Conservation (phyloP, 2,113 vertebrate species). For the Mohoua ochrocephala region DNA sequence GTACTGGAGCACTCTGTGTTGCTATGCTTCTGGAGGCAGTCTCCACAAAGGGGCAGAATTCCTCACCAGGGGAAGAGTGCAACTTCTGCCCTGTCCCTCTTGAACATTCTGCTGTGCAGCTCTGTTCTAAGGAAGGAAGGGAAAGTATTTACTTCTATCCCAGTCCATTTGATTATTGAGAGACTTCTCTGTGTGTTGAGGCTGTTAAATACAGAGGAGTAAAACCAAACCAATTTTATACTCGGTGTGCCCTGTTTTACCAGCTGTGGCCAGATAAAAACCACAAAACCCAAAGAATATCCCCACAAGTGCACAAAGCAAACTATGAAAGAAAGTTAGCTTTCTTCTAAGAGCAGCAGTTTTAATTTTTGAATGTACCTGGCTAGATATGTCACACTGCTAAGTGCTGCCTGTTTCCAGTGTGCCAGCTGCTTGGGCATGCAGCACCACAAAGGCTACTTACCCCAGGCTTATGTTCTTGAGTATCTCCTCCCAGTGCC, state of each 20-base stretch:
- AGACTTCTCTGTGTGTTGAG: background rate
- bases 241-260: background rate
- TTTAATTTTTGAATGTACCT: background rate
- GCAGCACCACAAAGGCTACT: background rate
- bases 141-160: background rate
- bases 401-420: background rate
- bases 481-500: background rate
- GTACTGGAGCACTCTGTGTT: accelerated
- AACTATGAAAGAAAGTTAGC: background rate
- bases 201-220: background rate
- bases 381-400: background rate
- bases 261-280: background rate
- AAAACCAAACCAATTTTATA: background rate
- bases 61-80: background rate
- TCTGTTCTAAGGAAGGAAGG: background rate
- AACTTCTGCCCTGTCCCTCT: background rate
- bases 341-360: background rate
- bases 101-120: accelerated
- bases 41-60: background rate
- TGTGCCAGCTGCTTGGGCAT: background rate
- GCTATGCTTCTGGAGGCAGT: background rate
- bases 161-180: background rate
- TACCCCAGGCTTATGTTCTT: background rate
- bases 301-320: background rate
- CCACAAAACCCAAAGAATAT: background rate